Conservation (phyloP, 53 echinoderm and acorn worm genomes). For the Mesocentrotus franciscanus region DNA sequence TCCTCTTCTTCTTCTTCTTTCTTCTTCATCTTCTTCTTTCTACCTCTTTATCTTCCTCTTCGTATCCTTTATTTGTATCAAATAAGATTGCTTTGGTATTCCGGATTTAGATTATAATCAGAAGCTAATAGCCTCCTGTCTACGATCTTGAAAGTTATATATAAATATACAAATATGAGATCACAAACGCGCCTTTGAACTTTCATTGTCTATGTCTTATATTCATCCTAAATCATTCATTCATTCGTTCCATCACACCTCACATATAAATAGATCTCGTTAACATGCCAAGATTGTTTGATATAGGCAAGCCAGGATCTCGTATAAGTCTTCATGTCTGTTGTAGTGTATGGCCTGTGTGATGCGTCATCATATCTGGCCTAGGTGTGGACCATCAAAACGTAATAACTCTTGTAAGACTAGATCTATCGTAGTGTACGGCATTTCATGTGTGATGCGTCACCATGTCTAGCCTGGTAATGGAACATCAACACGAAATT, state of each 20-base stretch:
- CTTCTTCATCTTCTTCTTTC: not conserved
- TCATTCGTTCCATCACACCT: not conserved
- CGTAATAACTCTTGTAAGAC: too few species aligned
- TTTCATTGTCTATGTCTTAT: not conserved
- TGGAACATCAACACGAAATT: too few species aligned
- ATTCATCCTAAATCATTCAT: not conserved
- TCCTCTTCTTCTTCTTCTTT: not conserved
- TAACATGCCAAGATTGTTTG: conserved; percentile 21
- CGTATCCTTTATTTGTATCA: not conserved
- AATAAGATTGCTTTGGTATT: not conserved
- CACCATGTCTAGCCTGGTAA: too few species aligned
- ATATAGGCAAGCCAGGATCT: not conserved
- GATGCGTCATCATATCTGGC: not conserved
- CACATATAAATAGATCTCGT: conserved; percentile 32
- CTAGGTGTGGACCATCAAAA: too few species aligned
- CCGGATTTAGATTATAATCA: not conserved
- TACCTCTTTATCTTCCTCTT: not conserved
- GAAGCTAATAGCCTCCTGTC: not conserved
- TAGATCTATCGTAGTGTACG: too few species aligned
- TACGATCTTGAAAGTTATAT: not conserved
- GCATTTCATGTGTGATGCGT: too few species aligned
- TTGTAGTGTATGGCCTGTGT: not conserved
- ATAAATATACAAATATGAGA: not conserved
- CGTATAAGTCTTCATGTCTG: not conserved
- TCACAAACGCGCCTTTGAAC: not conserved